phyloP scores from a whole-genome alignment of 2,797 vertebrate genomes.

The Sebastes trivittatus region DNA sequence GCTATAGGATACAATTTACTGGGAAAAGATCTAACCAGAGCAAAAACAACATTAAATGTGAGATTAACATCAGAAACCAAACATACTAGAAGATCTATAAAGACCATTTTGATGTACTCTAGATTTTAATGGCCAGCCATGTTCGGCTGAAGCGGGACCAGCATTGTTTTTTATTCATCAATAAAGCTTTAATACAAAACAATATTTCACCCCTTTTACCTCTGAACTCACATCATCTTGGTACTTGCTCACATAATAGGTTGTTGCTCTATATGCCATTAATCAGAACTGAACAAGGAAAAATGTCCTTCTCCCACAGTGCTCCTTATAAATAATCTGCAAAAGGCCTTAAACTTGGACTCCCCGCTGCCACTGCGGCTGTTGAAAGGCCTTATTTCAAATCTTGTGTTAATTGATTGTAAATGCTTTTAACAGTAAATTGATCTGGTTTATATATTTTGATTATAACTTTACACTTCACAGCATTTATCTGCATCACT shows the following conservation, averaged over 20 bases:
- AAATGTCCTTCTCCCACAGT: neutral
- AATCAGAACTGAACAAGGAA: neutral
- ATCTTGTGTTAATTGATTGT: neutral
- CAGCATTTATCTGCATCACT: neutral
- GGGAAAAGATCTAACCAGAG: neutral
- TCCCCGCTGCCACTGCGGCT: neutral
- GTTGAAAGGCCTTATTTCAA: neutral
- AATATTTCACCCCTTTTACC: neutral
- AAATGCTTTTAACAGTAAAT: neutral
- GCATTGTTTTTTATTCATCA: neutral
- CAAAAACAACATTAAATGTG: neutral
- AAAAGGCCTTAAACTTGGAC: neutral
- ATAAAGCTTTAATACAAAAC: neutral
- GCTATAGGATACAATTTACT: neutral
- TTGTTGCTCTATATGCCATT: neutral
- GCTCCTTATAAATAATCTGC: neutral
- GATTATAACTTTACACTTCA: neutral
- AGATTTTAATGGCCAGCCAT: neutral
- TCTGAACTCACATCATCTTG: neutral
- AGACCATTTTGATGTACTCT: neutral
- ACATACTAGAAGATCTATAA: neutral
- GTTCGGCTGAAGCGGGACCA: neutral
- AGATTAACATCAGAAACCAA: neutral
- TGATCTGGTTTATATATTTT: neutral
- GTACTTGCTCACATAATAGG: neutral